A percentile compares a stretch with the other conserved stretches of the same genome.
These are phyloP conservation scores for Heterocephalus glaber DNA, from an alignment of 2,113 vertebrate genomes.

Conservation along the genomic window DNA sequence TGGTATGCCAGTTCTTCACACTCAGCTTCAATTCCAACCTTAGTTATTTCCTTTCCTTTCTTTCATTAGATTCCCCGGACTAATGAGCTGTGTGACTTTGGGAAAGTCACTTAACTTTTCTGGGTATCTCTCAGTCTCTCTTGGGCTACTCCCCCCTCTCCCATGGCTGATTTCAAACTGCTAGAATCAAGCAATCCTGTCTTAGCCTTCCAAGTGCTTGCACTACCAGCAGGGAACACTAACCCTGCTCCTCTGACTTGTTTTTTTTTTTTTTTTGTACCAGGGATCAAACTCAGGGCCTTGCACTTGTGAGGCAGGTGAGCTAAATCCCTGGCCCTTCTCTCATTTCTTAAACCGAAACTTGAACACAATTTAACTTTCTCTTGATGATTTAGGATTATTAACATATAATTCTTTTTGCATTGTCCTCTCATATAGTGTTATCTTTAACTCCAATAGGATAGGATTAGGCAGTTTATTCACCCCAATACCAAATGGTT, in stretches of 20 bases:
- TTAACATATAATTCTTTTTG: neutral
- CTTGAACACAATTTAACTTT: conserved; percentile 32
- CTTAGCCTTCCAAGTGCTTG: neutral
- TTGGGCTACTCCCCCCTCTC: neutral
- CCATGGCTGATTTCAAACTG: neutral
- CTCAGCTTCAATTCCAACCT: neutral
- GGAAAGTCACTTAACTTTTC: neutral
- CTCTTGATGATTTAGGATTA: conserved; percentile 16
- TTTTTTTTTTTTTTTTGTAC: too few species aligned
- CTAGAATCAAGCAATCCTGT: neutral
- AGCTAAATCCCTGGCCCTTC: too few species aligned
- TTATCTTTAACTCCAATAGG: neutral
- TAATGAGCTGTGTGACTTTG: neutral
- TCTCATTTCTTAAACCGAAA: conserved; percentile 1
- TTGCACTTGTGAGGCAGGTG: too few species aligned
- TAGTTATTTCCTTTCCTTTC: neutral
- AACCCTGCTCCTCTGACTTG: neutral
- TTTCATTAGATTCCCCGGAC: neutral
- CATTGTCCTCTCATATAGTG: neutral
- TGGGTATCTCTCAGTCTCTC: neutral
- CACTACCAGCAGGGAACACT: rapidly evolving
- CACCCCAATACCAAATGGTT: neutral
- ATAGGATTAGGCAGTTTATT: neutral
- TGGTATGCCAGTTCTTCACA: neutral
- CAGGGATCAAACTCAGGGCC: too few species aligned